Evolutionary conservation across 2,797 vertebrate species (phyloP).

Genomic region (Danio tinwini): DNA sequence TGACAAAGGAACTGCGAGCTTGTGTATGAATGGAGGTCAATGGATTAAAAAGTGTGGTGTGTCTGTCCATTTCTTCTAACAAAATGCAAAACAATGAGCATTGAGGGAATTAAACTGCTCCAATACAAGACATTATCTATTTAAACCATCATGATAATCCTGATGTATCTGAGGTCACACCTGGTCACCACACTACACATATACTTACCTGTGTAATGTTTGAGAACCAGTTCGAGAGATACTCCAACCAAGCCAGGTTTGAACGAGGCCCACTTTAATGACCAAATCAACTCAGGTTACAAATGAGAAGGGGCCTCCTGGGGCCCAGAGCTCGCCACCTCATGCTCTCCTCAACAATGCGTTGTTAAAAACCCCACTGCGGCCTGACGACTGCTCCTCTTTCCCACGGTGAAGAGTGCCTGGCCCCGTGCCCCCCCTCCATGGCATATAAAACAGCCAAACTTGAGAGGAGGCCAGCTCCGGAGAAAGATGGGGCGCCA

Average conservation of each 20-base stretch:
- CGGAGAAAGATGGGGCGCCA: slow-evolving; percentile 70
- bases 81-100: background rate
- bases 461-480: slow-evolving; percentile 66
- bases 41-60: too few species aligned
- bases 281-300: slow-evolving; percentile 54
- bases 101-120: background rate
- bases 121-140: background rate
- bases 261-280: slow-evolving; percentile 40
- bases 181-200: background rate
- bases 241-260: slow-evolving; percentile 31
- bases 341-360: slow-evolving; percentile 61
- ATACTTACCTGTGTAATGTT: slow-evolving; percentile 7
- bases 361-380: slow-evolving; percentile 61
- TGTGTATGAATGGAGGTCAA: too few species aligned
- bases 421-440: slow-evolving; percentile 65
- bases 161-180: background rate
- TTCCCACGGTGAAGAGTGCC: slow-evolving; percentile 71
- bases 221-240: slow-evolving; percentile 21
- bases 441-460: slow-evolving; percentile 60
- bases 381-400: slow-evolving; percentile 60
- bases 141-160: background rate
- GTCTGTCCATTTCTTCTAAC: too few species aligned
- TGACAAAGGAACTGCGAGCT: too few species aligned
- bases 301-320: slow-evolving; percentile 37
- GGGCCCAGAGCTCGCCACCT: slow-evolving; percentile 35